These are phyloP conservation scores for Dysdera silvatica DNA, from an alignment of 1,140 invertebrate species.

Conservation along the genomic window DNA sequence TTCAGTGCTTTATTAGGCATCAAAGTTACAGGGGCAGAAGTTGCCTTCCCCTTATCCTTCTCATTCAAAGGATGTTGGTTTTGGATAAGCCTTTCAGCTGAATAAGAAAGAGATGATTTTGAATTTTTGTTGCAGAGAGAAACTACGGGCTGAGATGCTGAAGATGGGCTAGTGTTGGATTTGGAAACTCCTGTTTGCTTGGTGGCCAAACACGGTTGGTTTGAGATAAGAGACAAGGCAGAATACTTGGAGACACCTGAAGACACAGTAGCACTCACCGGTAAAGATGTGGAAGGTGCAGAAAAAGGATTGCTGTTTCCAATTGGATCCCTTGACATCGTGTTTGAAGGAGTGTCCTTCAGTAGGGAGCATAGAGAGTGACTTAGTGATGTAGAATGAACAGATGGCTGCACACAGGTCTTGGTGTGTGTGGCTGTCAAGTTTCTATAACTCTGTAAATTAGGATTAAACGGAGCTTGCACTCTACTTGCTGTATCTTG, in stretches of 20 bases:
- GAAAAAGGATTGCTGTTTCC: neutral
- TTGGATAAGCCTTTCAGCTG: slow-evolving; percentile 43
- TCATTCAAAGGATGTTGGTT: slow-evolving; percentile 27
- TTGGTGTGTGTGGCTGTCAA: too few relatives aligned
- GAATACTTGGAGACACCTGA: slow-evolving; percentile 21
- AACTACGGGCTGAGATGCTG: slow-evolving; percentile 7
- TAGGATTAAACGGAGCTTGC: too few relatives aligned
- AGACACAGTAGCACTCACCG: neutral
- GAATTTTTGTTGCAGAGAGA: slow-evolving; percentile 10
- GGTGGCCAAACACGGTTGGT: slow-evolving; percentile 11
- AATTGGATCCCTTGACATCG: slow-evolving; percentile 6
- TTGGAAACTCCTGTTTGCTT: slow-evolving; percentile 5
- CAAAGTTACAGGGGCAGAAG: too few relatives aligned
- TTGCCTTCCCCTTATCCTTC: too few relatives aligned
- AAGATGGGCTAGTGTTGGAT: slow-evolving; percentile 10
- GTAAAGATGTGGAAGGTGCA: too few relatives aligned
- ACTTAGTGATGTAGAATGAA: too few relatives aligned
- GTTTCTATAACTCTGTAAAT: too few relatives aligned
- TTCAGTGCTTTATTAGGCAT: too few relatives aligned
- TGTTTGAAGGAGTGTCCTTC: slow-evolving; percentile 20
- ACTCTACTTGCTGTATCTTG: too few relatives aligned
- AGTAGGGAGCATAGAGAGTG: slow-evolving; percentile 18
- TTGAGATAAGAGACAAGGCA: slow-evolving; percentile 21
- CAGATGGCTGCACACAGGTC: too few relatives aligned
- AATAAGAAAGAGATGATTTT: slow-evolving; percentile 32